phyloP scores from a whole-genome alignment of 1,140 invertebrate species.

The Papilio machaon region DNA sequence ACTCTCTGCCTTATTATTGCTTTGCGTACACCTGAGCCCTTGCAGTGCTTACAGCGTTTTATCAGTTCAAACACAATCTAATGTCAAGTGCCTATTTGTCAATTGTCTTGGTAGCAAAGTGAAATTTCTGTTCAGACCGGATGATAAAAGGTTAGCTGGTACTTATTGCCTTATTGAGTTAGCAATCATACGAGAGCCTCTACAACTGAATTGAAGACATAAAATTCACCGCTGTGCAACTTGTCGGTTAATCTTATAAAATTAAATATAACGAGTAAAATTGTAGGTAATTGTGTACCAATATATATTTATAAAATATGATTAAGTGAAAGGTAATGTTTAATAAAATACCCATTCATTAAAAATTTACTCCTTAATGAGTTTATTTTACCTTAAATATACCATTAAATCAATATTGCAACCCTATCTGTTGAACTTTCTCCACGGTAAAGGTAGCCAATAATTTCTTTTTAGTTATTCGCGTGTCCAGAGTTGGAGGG shows the following conservation, averaged over 20 bases:
- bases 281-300: not conserved
- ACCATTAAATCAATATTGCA: not conserved
- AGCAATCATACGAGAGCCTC: not conserved
- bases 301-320: not conserved
- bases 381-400: not conserved
- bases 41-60: not conserved
- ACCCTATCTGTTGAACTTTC: slow-evolving; percentile 21
- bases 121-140: not conserved
- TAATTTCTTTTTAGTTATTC: slow-evolving; percentile 37
- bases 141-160: not conserved
- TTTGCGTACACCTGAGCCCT: not conserved
- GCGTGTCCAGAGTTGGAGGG: slow-evolving; percentile 33
- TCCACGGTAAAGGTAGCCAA: not conserved
- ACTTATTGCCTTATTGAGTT: not conserved
- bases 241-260: not conserved
- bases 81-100: not conserved
- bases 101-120: not conserved
- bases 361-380: not conserved
- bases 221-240: not conserved
- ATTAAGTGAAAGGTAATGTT: slow-evolving; percentile 9
- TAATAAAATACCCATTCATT: not conserved
- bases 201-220: not conserved
- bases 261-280: not conserved
- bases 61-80: slow-evolving; percentile 1
- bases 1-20: slow-evolving; percentile 16